A percentile compares a stretch with the other conserved stretches of the same genome.
Evolutionary conservation across 1,140 invertebrate species (phyloP).

Genomic region (Agrilus planipennis): DNA sequence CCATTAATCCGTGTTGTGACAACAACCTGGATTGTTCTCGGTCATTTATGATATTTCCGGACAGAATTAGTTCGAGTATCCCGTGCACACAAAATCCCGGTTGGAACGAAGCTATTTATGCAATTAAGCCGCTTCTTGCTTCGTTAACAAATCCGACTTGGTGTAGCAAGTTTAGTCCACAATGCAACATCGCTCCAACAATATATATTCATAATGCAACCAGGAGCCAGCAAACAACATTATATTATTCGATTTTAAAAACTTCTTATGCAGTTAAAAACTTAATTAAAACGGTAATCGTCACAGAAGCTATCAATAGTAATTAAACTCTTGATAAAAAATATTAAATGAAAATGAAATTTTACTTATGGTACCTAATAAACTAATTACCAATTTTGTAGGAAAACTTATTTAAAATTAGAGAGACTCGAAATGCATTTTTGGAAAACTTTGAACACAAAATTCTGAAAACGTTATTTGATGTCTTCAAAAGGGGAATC

Average conservation of each 20-base stretch:
- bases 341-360: no score
- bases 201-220: neutral
- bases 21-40: neutral
- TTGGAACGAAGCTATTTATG: neutral
- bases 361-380: no score
- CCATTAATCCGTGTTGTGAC: neutral
- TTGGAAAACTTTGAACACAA: no score
- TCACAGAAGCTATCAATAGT: neutral
- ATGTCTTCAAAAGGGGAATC: no score
- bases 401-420: no score
- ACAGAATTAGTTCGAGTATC: neutral
- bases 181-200: no score
- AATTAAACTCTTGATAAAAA: no score
- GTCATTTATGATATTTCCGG: neutral
- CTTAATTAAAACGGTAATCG: constrained; percentile 7
- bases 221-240: constrained; percentile 2
- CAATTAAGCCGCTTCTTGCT: constrained; percentile 10
- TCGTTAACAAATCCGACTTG: neutral
- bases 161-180: no score
- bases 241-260: constrained; percentile 1
- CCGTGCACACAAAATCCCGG: neutral
- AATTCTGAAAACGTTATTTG: no score
- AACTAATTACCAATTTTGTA: no score
- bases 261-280: constrained; percentile 7
- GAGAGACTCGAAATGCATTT: no score